Base-by-base conservation (phyloP, 1,140 invertebrate genomes). In the Lasioglossum baleicum region DNA sequence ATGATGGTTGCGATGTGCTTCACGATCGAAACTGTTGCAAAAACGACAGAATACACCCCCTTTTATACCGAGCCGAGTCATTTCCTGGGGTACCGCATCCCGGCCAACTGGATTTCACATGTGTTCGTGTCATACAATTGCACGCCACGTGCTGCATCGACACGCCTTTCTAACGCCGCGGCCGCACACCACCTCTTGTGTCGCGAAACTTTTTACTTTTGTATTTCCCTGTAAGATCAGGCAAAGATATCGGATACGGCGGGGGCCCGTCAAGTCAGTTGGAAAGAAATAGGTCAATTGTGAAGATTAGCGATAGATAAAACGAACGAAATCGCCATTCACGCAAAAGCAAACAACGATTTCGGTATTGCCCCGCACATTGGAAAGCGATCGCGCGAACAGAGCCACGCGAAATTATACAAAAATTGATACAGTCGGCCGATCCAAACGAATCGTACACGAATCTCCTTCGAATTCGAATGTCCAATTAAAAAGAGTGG, bases 41-140 rank as follows among this genome's bases (percentile, higher is more conserved):
- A 70, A 68, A 40, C 26, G 51, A 75, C 26, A 69, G 74, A 86
- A 81, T 80, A 83, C 87, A 89, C 87, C 83, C 88, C 84, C 88
- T 92, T 92, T 90, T 92, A 92, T 92, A 92, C 88, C 82, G 58
- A 35, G 67, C 81, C 72, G 22, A 87, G 75, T 82, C 72, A 80
- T 90, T 83, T 87, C 72, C 79, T 87, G 75, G 61, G 76, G 85
- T 77, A 89, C 81, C 85, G 83, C 80, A 88, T 87, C 84, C 83
- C 64, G 51, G 42, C n/a, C n/a, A 73, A 58, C 75, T 68, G 60
- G 74, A 86, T 86, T 84, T 71, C 81, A 75, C 75, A 65, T 80
- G 81, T 82, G 78, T 79, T 51, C 77, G 76, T 83, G 85, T 84
- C 68, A 51, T 51, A 76, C 53, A 65, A 65, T 58, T 26, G 44